Evolutionary conservation across 2,797 vertebrate genomes (phyloP).

Genomic region (Galaxias olidus): DNA sequence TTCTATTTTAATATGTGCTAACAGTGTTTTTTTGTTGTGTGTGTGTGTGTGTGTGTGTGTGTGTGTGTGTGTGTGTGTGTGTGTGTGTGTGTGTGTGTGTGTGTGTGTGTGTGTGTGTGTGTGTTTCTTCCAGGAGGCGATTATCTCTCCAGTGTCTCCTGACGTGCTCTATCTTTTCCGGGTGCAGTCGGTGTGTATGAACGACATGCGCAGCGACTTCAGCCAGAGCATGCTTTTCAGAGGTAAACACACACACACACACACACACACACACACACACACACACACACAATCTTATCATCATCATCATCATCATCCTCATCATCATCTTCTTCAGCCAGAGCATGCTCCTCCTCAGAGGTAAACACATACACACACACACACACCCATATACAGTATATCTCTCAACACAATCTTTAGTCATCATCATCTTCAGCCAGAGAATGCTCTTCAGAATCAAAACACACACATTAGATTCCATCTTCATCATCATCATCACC

Average conservation of each 20-base stretch:
- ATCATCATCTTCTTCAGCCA: background rate
- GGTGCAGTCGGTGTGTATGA: slow-evolving; percentile 92
- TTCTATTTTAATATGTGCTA: background rate
- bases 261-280: slow-evolving; percentile 5
- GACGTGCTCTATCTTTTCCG: slow-evolving; percentile 96
- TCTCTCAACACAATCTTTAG: too few relatives aligned
- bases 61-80: slow-evolving; percentile 9
- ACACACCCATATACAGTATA: too few relatives aligned
- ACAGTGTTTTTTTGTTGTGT: slow-evolving; percentile 1
- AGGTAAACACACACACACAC: slow-evolving; percentile 74
- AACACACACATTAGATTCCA: too few relatives aligned
- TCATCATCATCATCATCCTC: background rate
- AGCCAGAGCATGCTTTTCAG: slow-evolving; percentile 98
- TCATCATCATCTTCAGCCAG: background rate
- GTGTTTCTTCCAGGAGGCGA: slow-evolving; percentile 81
- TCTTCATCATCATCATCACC: background rate
- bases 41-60: slow-evolving; percentile 19
- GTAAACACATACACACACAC: too few relatives aligned
- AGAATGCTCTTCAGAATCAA: too few relatives aligned
- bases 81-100: slow-evolving; percentile 24
- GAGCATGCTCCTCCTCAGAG: too few relatives aligned
- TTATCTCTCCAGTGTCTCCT: slow-evolving; percentile 91
- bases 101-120: slow-evolving; percentile 20
- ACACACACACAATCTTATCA: slow-evolving; percentile 3
- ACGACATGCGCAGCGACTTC: slow-evolving; percentile 97